Evolutionary conservation across 2,888 invertebrate species (phyloP), one percentile per base, ranked within the genome.

Genomic region (Xestia xanthographa): DNA sequence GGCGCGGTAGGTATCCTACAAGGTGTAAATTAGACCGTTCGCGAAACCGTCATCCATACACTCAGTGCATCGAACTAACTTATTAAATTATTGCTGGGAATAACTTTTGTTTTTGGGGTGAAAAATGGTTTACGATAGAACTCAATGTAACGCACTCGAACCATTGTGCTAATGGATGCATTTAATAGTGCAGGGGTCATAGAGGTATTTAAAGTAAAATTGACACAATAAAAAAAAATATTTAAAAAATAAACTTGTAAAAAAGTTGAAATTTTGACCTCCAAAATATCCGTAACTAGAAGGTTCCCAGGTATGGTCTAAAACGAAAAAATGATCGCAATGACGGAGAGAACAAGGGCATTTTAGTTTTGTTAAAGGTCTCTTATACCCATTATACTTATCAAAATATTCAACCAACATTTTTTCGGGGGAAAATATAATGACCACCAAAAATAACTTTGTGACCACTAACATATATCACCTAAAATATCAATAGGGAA

Each of bases 391-490:
- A 56, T 12, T 6, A 56, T 14, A 22, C 1, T 11, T 38, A 62
- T 12, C 22, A 62, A 38, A 62, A 62, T 38, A 38, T 22, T n/a
- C 34, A 66, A 26, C 17, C 5, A 2, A 43, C 34, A 34, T 34
- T 34, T 34, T 34, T 34, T 34, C 34, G 98, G 98, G 98, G 98
- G 91, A 98, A 98, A 92, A 97, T 98, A n/a, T n/a, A n/a, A n/a
- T n/a, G n/a, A n/a, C n/a, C n/a, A n/a, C n/a, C n/a, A n/a, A n/a
- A n/a, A n/a, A n/a, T n/a, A n/a, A n/a, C n/a, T n/a, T n/a, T n/a
- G n/a, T n/a, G n/a, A n/a, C n/a, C n/a, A n/a, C n/a, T n/a, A n/a
- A n/a, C n/a, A n/a, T n/a, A n/a, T n/a, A n/a, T n/a, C n/a, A n/a
- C n/a, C n/a, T n/a, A n/a, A n/a, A n/a, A n/a, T n/a, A n/a, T n/a